These are phyloP conservation scores for Conopomorpha cramerella DNA, from an alignment of 1,140 invertebrate species.

Conservation along the genomic window DNA sequence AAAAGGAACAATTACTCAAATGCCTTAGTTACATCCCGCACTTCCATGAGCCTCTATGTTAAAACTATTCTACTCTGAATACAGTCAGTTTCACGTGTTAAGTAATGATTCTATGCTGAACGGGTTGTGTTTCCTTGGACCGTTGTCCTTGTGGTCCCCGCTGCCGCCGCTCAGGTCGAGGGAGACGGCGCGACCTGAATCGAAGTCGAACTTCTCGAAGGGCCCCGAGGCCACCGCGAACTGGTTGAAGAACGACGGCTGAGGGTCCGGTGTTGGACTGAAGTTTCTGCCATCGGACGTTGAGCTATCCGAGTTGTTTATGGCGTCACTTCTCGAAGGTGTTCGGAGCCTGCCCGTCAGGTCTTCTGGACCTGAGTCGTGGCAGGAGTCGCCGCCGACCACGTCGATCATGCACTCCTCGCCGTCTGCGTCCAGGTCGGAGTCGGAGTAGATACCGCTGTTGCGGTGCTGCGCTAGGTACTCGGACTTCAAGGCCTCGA, in stretches of 20 bases:
- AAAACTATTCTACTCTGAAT: conserved; percentile 4
- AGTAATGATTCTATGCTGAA: conserved; percentile 85
- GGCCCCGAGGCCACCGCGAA: conserved; percentile 27
- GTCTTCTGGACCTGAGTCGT: conserved; percentile 64
- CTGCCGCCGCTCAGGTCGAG: conserved; percentile 47
- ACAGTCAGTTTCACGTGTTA: conserved; percentile 67
- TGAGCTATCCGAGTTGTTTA: conserved; percentile 65
- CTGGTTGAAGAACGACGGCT: conserved; percentile 44
- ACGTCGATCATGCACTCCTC: conserved; percentile 75
- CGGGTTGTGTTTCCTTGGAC: conserved; percentile 66
- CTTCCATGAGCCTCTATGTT: conserved; percentile 31
- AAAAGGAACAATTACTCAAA: conserved; percentile 31
- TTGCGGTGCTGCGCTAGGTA: conserved; percentile 71
- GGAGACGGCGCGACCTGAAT: conserved; percentile 44
- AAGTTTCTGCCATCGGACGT: conserved; percentile 56
- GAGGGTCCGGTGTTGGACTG: conserved; percentile 63
- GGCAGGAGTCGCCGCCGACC: conserved; percentile 69
- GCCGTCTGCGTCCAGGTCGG: conserved; percentile 73
- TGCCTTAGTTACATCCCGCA: conserved; percentile 10
- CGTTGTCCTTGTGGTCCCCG: conserved; percentile 52
- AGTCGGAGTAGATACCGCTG: conserved; percentile 68
- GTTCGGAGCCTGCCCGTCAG: conserved; percentile 42
- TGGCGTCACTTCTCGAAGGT: conserved; percentile 35
- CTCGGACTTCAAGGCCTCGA: conserved; percentile 85
- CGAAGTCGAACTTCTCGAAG: conserved; percentile 53